phyloP scores from a whole-genome alignment of 2,797 vertebrate species.

The Kryptopterus vitreolus region DNA sequence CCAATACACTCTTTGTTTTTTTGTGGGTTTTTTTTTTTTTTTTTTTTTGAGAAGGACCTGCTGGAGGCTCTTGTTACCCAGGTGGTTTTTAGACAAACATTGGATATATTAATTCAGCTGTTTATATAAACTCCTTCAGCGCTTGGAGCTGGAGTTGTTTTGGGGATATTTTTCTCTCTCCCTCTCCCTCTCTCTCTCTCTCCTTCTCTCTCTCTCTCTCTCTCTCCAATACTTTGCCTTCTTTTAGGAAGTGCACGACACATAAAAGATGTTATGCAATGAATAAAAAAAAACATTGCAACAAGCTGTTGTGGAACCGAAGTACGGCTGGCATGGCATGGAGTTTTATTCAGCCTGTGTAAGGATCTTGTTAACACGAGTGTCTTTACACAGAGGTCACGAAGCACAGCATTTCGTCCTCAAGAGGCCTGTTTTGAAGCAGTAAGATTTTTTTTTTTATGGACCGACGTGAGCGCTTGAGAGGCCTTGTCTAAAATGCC shows the following conservation, averaged over 20 bases:
- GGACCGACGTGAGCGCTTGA: constrained; percentile 3
- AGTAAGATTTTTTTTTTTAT: constrained; percentile 21
- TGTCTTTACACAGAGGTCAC: background rate
- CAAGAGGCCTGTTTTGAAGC: constrained; percentile 20
- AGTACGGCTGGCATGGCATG: constrained; percentile 3
- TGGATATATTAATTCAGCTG: constrained; percentile 42
- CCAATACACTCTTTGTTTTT: constrained; percentile 28
- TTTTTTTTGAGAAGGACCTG: constrained; percentile 34
- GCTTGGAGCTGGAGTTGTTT: constrained; percentile 18
- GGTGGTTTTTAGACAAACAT: constrained; percentile 43
- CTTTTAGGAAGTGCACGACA: constrained; percentile 19
- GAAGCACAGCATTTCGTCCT: background rate
- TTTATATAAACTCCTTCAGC: constrained; percentile 49
- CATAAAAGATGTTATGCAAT: constrained; percentile 13
- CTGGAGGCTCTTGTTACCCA: constrained; percentile 46
- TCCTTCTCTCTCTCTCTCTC: no score
- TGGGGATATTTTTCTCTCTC: background rate
- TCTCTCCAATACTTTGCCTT: background rate
- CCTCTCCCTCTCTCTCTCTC: no score
- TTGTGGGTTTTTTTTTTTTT: no score
- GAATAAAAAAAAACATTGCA: constrained; percentile 6
- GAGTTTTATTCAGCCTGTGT: constrained; percentile 21
- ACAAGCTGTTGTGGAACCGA: constrained; percentile 14
- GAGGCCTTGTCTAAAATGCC: constrained; percentile 18
- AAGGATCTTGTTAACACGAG: constrained; percentile 14